Evolutionary conservation across 2,888 invertebrate genomes (phyloP).

Genomic region (Yponomeuta evonymella): DNA sequence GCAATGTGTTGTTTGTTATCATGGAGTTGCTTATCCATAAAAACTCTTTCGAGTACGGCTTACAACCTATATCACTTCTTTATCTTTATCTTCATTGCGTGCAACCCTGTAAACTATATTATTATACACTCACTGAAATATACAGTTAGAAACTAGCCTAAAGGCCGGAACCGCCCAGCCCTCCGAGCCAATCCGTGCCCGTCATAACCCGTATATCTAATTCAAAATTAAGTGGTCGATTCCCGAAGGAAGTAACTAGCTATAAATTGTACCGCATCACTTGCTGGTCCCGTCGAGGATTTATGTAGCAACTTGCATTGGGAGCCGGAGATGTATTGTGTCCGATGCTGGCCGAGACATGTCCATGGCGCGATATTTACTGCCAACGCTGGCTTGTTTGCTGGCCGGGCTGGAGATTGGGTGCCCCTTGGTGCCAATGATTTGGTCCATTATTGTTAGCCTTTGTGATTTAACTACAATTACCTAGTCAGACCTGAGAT

Average conservation of each 20-base stretch:
- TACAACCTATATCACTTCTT: too few relatives aligned
- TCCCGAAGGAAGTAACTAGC: slow-evolving; percentile 10
- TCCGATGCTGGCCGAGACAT: slow-evolving; percentile 10
- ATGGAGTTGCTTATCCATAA: too few relatives aligned
- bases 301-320: slow-evolving; percentile 33
- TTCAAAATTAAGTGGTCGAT: slow-evolving; percentile 14
- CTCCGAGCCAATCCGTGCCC: background rate
- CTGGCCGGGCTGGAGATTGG: background rate
- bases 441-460: background rate
- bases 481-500: too few relatives aligned
- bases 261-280: slow-evolving; percentile 34
- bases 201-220: slow-evolving; percentile 5
- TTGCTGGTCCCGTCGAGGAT: slow-evolving; percentile 49
- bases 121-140: too few relatives aligned
- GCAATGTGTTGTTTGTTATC: too few relatives aligned
- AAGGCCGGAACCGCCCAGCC: background rate
- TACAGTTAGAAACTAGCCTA: too few relatives aligned
- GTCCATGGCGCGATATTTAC: slow-evolving; percentile 10
- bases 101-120: too few relatives aligned
- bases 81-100: too few relatives aligned
- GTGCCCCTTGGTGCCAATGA: background rate
- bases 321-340: slow-evolving; percentile 13
- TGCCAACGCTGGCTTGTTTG: slow-evolving; percentile 9
- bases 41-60: too few relatives aligned
- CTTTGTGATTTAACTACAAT: too few relatives aligned